These are phyloP conservation scores for Cottus gobio DNA, from an alignment of 2,113 vertebrate species.

Conservation along the genomic window DNA sequence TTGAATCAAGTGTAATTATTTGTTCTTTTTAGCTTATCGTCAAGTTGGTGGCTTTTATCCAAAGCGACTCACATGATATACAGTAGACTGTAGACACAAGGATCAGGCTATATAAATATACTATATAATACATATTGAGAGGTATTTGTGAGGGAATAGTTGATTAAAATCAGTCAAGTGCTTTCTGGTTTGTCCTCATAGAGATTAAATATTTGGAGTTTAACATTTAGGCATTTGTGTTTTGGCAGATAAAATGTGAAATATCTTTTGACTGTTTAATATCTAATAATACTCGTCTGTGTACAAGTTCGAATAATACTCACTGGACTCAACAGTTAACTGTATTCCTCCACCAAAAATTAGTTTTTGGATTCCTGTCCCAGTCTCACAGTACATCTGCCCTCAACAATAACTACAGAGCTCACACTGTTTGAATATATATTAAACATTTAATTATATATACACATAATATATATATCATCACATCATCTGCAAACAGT, in stretches of 20 bases:
- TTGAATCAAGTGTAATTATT: background rate
- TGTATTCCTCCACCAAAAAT: background rate
- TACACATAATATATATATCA: background rate
- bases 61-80: too few species aligned
- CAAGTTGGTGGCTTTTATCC: too few species aligned
- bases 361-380: background rate
- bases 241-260: background rate
- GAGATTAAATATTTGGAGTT: background rate
- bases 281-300: background rate
- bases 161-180: too few species aligned
- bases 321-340: slow-evolving; percentile 23
- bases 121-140: too few species aligned
- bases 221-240: background rate
- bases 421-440: too few species aligned
- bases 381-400: slow-evolving; percentile 1
- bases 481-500: background rate
- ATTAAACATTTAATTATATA: too few species aligned
- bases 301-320: slow-evolving; percentile 6
- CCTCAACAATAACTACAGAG: background rate
- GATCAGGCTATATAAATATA: too few species aligned
- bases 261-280: too few species aligned
- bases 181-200: background rate
- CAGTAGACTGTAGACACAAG: too few species aligned
- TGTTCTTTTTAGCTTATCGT: background rate
- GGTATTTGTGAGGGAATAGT: too few species aligned